These are phyloP conservation scores for Phengaris alcon DNA, from an alignment of 2,888 invertebrate species.

Conservation along the genomic window DNA sequence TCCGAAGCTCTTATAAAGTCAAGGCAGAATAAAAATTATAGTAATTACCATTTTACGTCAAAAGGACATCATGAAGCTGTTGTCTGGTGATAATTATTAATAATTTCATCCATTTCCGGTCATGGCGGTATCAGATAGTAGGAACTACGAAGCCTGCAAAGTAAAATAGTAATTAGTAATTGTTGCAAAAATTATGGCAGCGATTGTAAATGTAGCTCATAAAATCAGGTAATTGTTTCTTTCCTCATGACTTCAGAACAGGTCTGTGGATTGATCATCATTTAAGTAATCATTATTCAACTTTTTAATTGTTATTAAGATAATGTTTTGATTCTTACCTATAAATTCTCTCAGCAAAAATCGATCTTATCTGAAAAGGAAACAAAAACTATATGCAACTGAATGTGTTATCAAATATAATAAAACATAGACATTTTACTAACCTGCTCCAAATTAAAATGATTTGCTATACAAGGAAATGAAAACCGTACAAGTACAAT, in stretches of 20 bases:
- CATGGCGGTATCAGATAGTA: not conserved
- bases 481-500: conserved; percentile 57
- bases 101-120: too few species aligned
- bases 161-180: not conserved
- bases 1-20: too few species aligned
- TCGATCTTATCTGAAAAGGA: conserved; percentile 26
- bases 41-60: too few species aligned
- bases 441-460: conserved; percentile 42
- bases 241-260: conserved; percentile 33
- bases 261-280: conserved; percentile 33
- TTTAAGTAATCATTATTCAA: not conserved
- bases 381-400: conserved; percentile 26
- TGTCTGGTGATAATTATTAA: too few species aligned
- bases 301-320: not conserved
- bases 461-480: conserved; percentile 44
- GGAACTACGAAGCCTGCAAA: not conserved
- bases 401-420: not conserved
- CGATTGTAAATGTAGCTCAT: not conserved
- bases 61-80: too few species aligned
- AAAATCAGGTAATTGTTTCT: conserved; percentile 37
- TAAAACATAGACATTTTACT: conserved; percentile 40
- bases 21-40: too few species aligned
- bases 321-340: not conserved
- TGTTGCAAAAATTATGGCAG: not conserved
- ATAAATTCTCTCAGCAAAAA: not conserved